Percentiles rank a stretch among this genome's conserved stretches.
Conservation (phyloP, 1,140 invertebrate genomes). For the Lordiphosa clarofinis region DNA sequence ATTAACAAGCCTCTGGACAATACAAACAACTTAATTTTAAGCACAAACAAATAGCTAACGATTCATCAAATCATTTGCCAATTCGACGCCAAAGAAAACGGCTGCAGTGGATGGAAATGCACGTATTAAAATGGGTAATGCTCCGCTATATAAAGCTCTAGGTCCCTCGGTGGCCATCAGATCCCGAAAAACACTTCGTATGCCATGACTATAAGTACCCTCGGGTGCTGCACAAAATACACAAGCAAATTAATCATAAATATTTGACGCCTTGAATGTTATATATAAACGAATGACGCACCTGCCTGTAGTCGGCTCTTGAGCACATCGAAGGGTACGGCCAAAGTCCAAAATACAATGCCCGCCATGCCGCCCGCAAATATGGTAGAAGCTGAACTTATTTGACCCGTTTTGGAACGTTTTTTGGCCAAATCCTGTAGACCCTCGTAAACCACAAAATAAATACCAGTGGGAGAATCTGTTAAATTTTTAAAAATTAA, state of each 20-base stretch:
- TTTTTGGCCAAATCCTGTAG: conserved; percentile 84
- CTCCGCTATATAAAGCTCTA: conserved; percentile 89
- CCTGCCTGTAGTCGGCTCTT: conserved; percentile 98
- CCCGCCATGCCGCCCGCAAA: conserved; percentile 97
- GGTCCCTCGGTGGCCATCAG: conserved; percentile 91
- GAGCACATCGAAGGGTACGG: conserved; percentile 97
- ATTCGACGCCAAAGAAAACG: conserved; percentile 87
- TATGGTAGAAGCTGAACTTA: conserved; percentile 87
- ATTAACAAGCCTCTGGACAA: conserved; percentile 23
- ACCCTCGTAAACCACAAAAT: conserved; percentile 98
- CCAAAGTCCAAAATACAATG: conserved; percentile 97
- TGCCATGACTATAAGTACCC: conserved; percentile 93
- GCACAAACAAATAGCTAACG: conserved; percentile 14
- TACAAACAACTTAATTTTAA: conserved; percentile 6
- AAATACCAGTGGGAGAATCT: conserved; percentile 96
- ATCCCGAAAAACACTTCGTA: conserved; percentile 90
- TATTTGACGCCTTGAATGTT: neutral
- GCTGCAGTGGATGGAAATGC: conserved; percentile 97
- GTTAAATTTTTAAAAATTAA: conserved; percentile 75
- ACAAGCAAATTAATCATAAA: neutral
- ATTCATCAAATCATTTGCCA: conserved; percentile 64
- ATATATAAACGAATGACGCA: conserved; percentile 75
- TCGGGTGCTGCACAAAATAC: conserved; percentile 86
- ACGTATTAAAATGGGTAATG: conserved; percentile 91
- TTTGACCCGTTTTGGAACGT: conserved; percentile 68